Evolutionary conservation across 2,113 vertebrate genomes (phyloP), one percentile per base, ranked within the genome.

Genomic region (Motacilla tschutschensis): DNA sequence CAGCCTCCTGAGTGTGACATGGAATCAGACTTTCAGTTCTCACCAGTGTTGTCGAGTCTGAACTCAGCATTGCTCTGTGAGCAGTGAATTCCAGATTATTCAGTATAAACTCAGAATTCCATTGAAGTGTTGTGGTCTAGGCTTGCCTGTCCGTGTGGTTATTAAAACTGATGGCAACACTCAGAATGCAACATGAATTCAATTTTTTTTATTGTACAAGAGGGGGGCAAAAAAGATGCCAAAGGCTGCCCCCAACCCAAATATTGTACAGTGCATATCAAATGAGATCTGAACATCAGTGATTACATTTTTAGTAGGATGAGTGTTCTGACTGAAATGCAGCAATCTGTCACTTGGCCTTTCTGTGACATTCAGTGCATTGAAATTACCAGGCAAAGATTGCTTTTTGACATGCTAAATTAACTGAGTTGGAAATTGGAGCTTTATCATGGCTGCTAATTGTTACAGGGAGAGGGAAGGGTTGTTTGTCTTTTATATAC

Each of bases 271-370:
- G 73, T 64, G 83, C 75, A 85, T 79, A 80, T 86, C 73, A 93
- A 91, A 87, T 75, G 92, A 84, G 74, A 72, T 85, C 84, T 91
- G 94, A 93, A 93, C 92, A 94, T 94, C 87, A 85, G 94, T 87
- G 94, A 69, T 62, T 90, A 90, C 93, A 95, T 82, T 90, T 94
- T 95, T 95, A 87, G 78, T 90, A 95, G 91, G 92, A 89, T 95
- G 91, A 95, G 88, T 96, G 95, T 96, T 97, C 95, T 95, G 91
- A 96, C 96, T 95, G 94, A 97, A 96, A 96, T 41, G 84, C 94
- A 95, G 94, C 97, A 97, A 97, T 97, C 96, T 97, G 97, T 97
- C 95, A 91, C 94, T 97, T 97, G 97, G 97, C 97, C 97, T 97
- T 97, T 97, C 95, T 93, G 75, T 97, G 96, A 97, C 97, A 97